These are phyloP conservation scores for Torymus texanus DNA, from an alignment of 2,888 invertebrate genomes.

Conservation along the genomic window DNA sequence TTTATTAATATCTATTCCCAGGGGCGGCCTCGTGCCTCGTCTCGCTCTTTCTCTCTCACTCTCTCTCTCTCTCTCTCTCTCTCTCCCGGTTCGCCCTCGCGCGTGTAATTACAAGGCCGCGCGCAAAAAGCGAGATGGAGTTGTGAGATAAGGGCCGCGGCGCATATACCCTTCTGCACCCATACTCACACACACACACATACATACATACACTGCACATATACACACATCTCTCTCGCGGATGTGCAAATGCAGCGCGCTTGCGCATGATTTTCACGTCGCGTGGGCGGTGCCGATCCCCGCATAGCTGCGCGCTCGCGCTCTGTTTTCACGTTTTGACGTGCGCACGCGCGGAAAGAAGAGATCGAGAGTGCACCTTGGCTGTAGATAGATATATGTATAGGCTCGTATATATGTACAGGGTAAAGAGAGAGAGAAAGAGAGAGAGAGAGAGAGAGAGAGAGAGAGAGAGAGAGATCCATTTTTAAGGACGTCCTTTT, in stretches of 20 bases:
- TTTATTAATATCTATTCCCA: constrained; percentile 49
- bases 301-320: neutral
- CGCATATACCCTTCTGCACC: neutral
- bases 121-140: constrained; percentile 44
- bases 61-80: neutral
- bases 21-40: constrained; percentile 36
- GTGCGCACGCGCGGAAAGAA: constrained; percentile 18
- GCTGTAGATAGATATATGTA: no score
- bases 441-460: neutral
- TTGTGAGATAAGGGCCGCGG: constrained; percentile 29
- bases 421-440: no score
- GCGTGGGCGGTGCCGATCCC: constrained; percentile 51
- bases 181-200: constrained; percentile 3
- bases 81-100: constrained; percentile 29
- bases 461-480: neutral
- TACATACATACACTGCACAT: constrained; percentile 7
- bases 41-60: constrained; percentile 34
- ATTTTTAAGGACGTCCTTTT: constrained; percentile 13
- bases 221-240: neutral
- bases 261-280: constrained; percentile 48
- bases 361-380: constrained; percentile 23
- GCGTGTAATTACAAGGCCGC: constrained; percentile 53
- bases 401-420: no score
- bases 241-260: constrained; percentile 5
- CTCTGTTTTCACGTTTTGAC: constrained; percentile 37